Conservation (phyloP, 2,797 vertebrate genomes). For the Gobionotothen gibberifrons region DNA sequence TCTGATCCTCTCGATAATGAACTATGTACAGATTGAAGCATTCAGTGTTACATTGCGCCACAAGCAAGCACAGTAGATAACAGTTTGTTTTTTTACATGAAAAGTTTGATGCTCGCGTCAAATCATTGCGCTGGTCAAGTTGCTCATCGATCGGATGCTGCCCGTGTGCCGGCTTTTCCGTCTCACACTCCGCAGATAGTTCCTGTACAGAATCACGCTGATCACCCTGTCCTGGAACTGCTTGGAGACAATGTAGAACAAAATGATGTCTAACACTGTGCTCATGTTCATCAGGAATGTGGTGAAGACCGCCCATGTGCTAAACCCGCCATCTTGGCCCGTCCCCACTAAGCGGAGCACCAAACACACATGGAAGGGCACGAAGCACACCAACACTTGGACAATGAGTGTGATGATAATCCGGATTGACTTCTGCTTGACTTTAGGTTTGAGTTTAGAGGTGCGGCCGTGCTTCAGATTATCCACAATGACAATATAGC, state of each 20-base stretch:
- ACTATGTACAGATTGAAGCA: slow-evolving; percentile 40
- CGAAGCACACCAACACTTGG: slow-evolving; percentile 94
- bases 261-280: slow-evolving; percentile 93
- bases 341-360: slow-evolving; percentile 84
- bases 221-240: slow-evolving; percentile 98
- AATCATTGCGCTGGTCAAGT: slow-evolving; percentile 92
- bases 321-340: slow-evolving; percentile 70
- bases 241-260: slow-evolving; percentile 98
- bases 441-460: slow-evolving; percentile 95
- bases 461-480: slow-evolving; percentile 91
- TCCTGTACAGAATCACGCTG: slow-evolving; percentile 95
- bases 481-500: slow-evolving; percentile 92
- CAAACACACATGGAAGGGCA: slow-evolving; percentile 93
- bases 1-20: slow-evolving; percentile 74
- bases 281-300: slow-evolving; percentile 97
- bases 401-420: slow-evolving; percentile 94
- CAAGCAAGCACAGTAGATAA: slow-evolving; percentile 4
- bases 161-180: slow-evolving; percentile 91
- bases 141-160: slow-evolving; percentile 92
- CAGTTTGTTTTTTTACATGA: neutral
- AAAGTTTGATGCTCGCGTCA: slow-evolving; percentile 64
- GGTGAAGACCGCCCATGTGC: slow-evolving; percentile 90
- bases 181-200: slow-evolving; percentile 94
- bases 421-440: slow-evolving; percentile 94
- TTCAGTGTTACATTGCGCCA: slow-evolving; percentile 53